phyloP scores from a whole-genome alignment of 92 coral and sea anemone genomes.

The Meandrina meandrites region DNA sequence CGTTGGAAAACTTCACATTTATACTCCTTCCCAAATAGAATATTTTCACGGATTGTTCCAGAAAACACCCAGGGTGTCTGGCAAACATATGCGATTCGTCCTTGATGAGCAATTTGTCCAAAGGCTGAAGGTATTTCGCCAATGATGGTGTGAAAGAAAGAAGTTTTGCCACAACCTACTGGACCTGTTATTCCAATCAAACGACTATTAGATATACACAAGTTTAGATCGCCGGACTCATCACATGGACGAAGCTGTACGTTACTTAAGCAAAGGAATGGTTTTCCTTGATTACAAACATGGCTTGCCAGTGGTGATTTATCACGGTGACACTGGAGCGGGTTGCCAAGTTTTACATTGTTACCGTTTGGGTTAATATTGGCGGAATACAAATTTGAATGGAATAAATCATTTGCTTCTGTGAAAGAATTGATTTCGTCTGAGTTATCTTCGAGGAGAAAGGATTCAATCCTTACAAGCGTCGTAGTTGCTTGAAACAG shows the following conservation, averaged over 20 bases:
- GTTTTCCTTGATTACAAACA: not conserved
- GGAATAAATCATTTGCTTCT: not conserved
- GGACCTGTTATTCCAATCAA: conserved; percentile 22
- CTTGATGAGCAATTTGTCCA: conserved; percentile 7
- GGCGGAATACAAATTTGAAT: not conserved
- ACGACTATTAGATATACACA: not conserved
- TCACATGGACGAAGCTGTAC: not conserved
- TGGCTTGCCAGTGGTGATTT: not conserved
- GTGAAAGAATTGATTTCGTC: not conserved
- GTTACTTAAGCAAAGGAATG: not conserved
- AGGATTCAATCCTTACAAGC: not conserved
- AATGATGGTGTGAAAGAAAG: not conserved
- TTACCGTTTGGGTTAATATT: not conserved
- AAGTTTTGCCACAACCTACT: conserved; percentile 19
- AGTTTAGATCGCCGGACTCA: not conserved
- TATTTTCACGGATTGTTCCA: conserved; percentile 22
- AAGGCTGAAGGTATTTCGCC: conserved; percentile 4
- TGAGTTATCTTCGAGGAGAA: not conserved
- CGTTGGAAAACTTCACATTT: not conserved
- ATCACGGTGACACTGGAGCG: not conserved
- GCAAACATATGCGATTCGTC: conserved; percentile 13
- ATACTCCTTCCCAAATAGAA: conserved; percentile 15
- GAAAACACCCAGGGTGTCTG: conserved; percentile 34
- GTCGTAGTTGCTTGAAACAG: not conserved
- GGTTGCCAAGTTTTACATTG: not conserved